phyloP scores from a whole-genome alignment of 2,113 vertebrate species.

The Chaetodon trifascialis region DNA sequence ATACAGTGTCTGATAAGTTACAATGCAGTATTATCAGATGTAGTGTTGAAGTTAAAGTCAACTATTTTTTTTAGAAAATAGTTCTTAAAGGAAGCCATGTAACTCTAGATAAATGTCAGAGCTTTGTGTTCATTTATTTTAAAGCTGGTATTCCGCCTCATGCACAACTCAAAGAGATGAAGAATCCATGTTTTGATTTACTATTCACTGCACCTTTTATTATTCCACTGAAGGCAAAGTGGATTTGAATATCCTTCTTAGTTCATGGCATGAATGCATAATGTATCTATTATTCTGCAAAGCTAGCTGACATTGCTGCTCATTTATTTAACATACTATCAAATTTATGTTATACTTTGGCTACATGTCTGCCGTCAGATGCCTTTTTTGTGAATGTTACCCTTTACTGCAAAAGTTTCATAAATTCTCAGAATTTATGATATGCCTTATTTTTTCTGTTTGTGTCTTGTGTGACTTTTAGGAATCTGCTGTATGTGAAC shows the following conservation, averaged over 20 bases:
- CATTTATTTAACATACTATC: neutral
- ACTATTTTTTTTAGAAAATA: neutral
- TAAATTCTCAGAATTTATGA: neutral
- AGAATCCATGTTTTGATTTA: no score
- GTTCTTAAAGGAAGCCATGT: neutral
- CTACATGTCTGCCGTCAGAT: neutral
- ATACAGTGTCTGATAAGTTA: neutral
- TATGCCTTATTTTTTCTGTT: constrained; percentile 14
- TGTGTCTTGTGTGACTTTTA: constrained; percentile 70
- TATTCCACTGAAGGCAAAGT: neutral
- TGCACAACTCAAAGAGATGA: neutral
- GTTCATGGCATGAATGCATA: neutral
- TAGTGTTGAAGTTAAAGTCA: neutral
- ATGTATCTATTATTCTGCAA: neutral
- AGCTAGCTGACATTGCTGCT: neutral
- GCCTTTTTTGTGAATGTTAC: neutral
- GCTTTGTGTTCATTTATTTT: neutral
- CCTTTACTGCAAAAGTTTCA: neutral
- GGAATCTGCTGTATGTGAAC: constrained; percentile 97
- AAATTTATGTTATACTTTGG: neutral
- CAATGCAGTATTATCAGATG: neutral
- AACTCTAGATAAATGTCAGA: neutral
- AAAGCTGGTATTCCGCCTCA: neutral
- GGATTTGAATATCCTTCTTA: neutral
- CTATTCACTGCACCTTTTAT: neutral